A percentile compares a stretch with the other conserved stretches of the same genome.
phyloP scores from a whole-genome alignment of 2,113 vertebrate genomes.

The Proterorhinus semilunaris region DNA sequence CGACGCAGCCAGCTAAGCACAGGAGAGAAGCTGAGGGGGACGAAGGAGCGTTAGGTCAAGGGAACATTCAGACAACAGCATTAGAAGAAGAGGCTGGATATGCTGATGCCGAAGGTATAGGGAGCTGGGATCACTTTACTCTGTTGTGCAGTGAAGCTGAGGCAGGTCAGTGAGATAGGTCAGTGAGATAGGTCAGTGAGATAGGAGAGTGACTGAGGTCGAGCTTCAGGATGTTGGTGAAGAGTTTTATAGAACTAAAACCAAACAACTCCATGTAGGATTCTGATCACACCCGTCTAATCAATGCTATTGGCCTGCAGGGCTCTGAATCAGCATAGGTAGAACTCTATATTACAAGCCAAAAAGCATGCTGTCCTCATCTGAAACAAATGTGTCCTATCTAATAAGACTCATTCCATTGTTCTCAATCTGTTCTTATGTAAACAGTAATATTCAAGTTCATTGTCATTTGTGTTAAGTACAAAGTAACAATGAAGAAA shows the following conservation, averaged over 20 bases:
- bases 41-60: conserved; percentile 48
- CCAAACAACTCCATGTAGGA: too few species aligned
- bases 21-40: conserved; percentile 20
- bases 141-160: conserved; percentile 12
- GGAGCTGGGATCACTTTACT: conserved; percentile 21
- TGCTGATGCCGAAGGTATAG: conserved; percentile 38
- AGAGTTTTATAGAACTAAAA: not conserved
- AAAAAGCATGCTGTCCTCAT: too few species aligned
- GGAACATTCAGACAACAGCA: conserved; percentile 41
- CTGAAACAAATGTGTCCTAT: too few species aligned
- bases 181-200: not conserved
- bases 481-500: too few species aligned
- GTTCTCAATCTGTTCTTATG: too few species aligned
- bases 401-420: too few species aligned
- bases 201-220: not conserved
- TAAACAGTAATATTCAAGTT: too few species aligned
- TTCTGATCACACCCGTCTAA: too few species aligned
- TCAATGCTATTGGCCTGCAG: too few species aligned
- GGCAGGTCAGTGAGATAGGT: not conserved
- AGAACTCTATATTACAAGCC: too few species aligned
- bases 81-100: conserved; percentile 37
- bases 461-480: too few species aligned
- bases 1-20: conserved; percentile 33
- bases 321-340: too few species aligned
- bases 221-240: not conserved